Conservation (phyloP, 2,888 invertebrate genomes). For the Tachystola acroxantha region DNA sequence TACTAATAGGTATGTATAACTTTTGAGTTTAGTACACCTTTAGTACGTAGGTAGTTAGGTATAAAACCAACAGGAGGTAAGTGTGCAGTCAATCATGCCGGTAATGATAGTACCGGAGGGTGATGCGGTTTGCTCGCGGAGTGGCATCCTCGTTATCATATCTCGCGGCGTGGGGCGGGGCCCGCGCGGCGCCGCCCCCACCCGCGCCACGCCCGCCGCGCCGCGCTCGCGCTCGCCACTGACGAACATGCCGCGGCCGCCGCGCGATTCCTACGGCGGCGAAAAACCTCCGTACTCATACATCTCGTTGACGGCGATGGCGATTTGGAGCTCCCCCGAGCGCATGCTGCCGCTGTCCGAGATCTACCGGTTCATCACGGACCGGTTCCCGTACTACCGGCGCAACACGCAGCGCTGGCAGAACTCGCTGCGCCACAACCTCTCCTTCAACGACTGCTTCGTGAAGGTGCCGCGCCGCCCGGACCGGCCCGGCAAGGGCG, state of each 20-base stretch:
- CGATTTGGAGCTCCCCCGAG: constrained; percentile 97
- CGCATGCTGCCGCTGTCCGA: constrained; percentile 91
- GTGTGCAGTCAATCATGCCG: constrained; percentile 64
- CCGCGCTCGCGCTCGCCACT: constrained; percentile 25
- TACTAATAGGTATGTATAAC: not conserved
- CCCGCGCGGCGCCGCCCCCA: constrained; percentile 21
- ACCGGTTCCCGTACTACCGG: constrained; percentile 92
- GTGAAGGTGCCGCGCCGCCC: constrained; percentile 91
- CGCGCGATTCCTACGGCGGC: constrained; percentile 95
- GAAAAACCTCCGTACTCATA: constrained; percentile 98
- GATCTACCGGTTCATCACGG: constrained; percentile 89
- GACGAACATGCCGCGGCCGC: constrained; percentile 92
- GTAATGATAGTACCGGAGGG: constrained; percentile 64
- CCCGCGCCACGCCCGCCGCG: constrained; percentile 23
- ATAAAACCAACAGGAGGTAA: constrained; percentile 56
- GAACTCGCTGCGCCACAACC: constrained; percentile 91
- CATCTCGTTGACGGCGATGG: constrained; percentile 98
- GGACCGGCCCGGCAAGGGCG: constrained; percentile 90
- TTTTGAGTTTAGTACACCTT: too few relatives aligned
- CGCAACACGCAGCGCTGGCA: constrained; percentile 93
- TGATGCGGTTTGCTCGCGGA: constrained; percentile 59
- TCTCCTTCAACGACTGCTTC: constrained; percentile 98
- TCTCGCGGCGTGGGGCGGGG: constrained; percentile 24
- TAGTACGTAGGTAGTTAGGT: constrained; percentile 17
- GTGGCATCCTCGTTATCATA: constrained; percentile 72